A percentile compares a stretch with the other conserved stretches of the same genome.
Evolutionary conservation across 2,113 vertebrate genomes (phyloP).

Genomic region (Melanotaenia duboulayi): DNA sequence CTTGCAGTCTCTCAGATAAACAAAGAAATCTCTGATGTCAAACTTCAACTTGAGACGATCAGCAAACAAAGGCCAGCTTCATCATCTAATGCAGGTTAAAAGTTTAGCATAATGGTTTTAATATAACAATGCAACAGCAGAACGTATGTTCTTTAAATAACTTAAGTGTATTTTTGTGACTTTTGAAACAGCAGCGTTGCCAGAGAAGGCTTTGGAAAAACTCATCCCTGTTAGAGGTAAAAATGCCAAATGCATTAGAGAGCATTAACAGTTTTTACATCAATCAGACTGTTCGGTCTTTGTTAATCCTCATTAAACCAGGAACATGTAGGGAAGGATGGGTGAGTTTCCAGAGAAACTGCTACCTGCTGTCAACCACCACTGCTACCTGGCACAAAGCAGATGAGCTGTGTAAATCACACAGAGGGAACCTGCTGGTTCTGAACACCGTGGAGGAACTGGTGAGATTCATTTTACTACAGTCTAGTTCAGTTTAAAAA

Average conservation of each 20-base stretch:
- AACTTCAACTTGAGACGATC: conserved; percentile 27
- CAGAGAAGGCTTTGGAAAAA: background rate
- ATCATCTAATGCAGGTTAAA: conserved; percentile 12
- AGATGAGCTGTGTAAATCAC: conserved; percentile 37
- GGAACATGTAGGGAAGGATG: conserved; percentile 56
- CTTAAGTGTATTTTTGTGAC: background rate
- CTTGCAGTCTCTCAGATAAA: conserved; percentile 59
- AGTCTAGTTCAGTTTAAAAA: background rate
- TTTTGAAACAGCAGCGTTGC: background rate
- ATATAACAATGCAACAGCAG: background rate
- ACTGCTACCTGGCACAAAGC: conserved; percentile 32
- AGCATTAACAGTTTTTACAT: background rate
- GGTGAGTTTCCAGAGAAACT: conserved; percentile 52
- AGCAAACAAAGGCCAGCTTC: background rate
- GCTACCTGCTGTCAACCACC: conserved; percentile 55
- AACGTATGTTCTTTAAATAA: background rate
- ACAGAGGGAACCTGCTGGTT: conserved; percentile 58
- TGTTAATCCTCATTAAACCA: conserved; percentile 20
- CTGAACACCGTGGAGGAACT: conserved; percentile 56
- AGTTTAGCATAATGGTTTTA: background rate
- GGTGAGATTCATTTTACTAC: conserved; percentile 35
- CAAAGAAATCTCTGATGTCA: conserved; percentile 51
- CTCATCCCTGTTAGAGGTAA: conserved; percentile 50
- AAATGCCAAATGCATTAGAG: background rate
- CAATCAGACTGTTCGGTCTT: background rate